Percentiles rank a stretch among this genome's conserved stretches.
phyloP scores from a whole-genome alignment of 2,888 invertebrate species.

The Celastrina argiolus region DNA sequence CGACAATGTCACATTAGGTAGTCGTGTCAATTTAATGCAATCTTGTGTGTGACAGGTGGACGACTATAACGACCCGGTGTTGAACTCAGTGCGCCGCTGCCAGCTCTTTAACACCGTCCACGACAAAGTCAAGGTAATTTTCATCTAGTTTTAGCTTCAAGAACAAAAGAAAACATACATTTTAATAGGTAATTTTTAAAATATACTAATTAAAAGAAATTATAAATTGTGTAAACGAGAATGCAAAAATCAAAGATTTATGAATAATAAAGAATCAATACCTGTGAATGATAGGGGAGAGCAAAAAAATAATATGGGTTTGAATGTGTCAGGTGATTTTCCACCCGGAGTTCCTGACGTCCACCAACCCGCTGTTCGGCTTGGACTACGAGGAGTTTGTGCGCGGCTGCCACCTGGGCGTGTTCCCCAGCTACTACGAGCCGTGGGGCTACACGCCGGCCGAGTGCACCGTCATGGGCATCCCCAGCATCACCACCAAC shows the following conservation, averaged over 20 bases:
- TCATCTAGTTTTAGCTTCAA: too few relatives aligned
- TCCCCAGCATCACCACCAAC: conserved; percentile 98
- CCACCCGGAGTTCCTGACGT: conserved; percentile 98
- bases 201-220: too few relatives aligned
- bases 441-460: conserved; percentile 99
- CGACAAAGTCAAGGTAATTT: conserved; percentile 93
- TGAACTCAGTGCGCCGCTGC: conserved; percentile 91
- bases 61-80: conserved; percentile 85
- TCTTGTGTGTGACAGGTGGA: conserved; percentile 65
- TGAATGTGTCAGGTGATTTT: conserved; percentile 90
- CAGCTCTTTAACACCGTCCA: conserved; percentile 94
- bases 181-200: too few relatives aligned
- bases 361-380: conserved; percentile 98
- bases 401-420: conserved; percentile 98
- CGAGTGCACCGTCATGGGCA: conserved; percentile 99
- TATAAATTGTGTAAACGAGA: too few relatives aligned
- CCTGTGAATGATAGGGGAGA: too few relatives aligned
- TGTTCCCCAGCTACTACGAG: conserved; percentile 99
- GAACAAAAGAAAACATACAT: too few relatives aligned
- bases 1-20: too few relatives aligned
- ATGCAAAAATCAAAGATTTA: too few relatives aligned
- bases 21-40: background rate
- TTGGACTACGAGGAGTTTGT: conserved; percentile 99
- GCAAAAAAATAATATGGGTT: too few relatives aligned
- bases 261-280: too few relatives aligned